phyloP scores from a whole-genome alignment of 2,888 invertebrate genomes.

The Acronicta leporina region DNA sequence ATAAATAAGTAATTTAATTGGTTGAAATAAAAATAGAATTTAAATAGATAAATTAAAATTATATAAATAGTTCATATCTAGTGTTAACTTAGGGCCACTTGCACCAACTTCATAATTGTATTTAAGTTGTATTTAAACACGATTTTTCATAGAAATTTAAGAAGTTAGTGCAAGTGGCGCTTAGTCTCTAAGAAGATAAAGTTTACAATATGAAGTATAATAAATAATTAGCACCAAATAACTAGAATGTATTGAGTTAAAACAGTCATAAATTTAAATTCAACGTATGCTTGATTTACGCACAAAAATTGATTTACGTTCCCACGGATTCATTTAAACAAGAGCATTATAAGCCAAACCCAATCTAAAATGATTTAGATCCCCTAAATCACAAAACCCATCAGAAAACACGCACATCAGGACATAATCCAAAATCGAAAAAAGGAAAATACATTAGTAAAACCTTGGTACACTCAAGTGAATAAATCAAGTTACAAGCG shows the following conservation, averaged over 20 bases:
- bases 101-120: too few relatives aligned
- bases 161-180: too few relatives aligned
- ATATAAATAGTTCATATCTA: too few relatives aligned
- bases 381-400: constrained; percentile 29
- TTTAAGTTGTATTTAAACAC: too few relatives aligned
- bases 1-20: too few relatives aligned
- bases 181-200: not conserved
- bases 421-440: constrained; percentile 43
- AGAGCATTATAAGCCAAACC: constrained; percentile 34
- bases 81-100: too few relatives aligned
- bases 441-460: constrained; percentile 51
- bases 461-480: constrained; percentile 62
- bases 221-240: not conserved
- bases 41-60: too few relatives aligned
- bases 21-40: too few relatives aligned
- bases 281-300: constrained; percentile 23
- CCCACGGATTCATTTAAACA: constrained; percentile 23
- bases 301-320: constrained; percentile 28
- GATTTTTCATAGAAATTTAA: too few relatives aligned
- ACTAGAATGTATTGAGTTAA: constrained; percentile 1
- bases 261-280: constrained; percentile 26
- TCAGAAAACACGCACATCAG: constrained; percentile 41
- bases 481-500: constrained; percentile 85
- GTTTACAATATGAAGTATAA: too few relatives aligned
- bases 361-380: constrained; percentile 41